phyloP scores from a whole-genome alignment of 2,113 vertebrate genomes.

The Phoxinus phoxinus region DNA sequence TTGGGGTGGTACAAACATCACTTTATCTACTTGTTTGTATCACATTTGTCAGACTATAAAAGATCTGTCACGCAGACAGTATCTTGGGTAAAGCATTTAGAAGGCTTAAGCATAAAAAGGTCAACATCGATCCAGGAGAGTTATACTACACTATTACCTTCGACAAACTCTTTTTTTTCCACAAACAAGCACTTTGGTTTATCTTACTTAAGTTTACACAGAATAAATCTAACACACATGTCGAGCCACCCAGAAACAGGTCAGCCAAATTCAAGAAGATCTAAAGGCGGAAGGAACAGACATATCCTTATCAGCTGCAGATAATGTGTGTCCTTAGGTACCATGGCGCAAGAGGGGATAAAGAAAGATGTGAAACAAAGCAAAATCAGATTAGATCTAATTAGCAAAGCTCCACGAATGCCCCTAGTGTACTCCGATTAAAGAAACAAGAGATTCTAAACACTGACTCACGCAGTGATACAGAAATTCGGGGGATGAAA shows the following conservation, averaged over 20 bases:
- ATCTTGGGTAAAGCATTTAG: conserved; percentile 2
- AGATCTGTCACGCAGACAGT: not conserved
- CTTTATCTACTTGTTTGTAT: not conserved
- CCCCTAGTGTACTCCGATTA: conserved; percentile 27
- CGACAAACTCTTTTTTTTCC: not conserved
- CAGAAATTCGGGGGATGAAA: conserved; percentile 21
- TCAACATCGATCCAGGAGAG: not conserved
- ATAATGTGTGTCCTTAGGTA: conserved; percentile 14
- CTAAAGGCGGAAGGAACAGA: conserved; percentile 25
- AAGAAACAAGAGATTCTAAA: conserved; percentile 35
- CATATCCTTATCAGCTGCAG: conserved; percentile 21
- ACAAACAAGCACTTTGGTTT: not conserved
- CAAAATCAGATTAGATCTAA: conserved; percentile 45
- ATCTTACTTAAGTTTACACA: not conserved
- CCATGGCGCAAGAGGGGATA: not conserved
- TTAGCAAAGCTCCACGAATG: conserved; percentile 34
- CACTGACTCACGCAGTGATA: not conserved
- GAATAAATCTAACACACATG: not conserved
- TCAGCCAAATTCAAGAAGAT: conserved; percentile 4
- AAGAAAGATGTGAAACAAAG: conserved; percentile 40
- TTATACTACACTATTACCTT: not conserved
- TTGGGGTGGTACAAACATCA: not conserved
- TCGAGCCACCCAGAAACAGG: not conserved
- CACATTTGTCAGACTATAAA: not conserved
- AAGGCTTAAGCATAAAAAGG: not conserved